These are phyloP conservation scores for Characodon lateralis DNA, from an alignment of 2,797 vertebrate species.

Conservation along the genomic window DNA sequence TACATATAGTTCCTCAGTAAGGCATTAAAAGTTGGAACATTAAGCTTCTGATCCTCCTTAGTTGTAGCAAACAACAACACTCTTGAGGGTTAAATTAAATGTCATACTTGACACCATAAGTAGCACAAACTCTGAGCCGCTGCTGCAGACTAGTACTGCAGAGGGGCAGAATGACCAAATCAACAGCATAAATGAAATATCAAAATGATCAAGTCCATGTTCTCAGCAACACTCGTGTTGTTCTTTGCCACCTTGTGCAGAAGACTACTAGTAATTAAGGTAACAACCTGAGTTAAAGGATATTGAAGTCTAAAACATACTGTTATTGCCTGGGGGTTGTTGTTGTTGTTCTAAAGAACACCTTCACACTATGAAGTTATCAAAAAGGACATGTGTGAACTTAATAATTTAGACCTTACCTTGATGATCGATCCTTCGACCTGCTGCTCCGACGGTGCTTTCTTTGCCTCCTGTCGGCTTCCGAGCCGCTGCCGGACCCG, in stretches of 20 bases:
- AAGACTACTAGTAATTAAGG: not conserved
- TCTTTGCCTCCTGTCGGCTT: conserved; percentile 44
- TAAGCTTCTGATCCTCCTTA: too few relatives aligned
- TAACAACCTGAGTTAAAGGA: not conserved
- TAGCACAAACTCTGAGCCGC: too few relatives aligned
- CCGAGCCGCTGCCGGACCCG: conserved; percentile 68
- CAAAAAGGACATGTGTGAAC: not conserved
- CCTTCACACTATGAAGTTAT: not conserved
- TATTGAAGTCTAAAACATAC: not conserved
- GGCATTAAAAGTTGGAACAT: too few relatives aligned
- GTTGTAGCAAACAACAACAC: too few relatives aligned
- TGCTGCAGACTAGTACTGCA: too few relatives aligned
- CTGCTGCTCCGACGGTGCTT: conserved; percentile 25
- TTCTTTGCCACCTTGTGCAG: not conserved
- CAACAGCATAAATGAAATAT: too few relatives aligned
- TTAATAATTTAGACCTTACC: conserved; percentile 44
- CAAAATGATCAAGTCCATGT: not conserved
- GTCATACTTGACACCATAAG: too few relatives aligned
- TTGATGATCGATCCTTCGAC: conserved; percentile 64
- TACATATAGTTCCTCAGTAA: not conserved
- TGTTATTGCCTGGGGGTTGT: not conserved
- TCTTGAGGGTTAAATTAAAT: too few relatives aligned
- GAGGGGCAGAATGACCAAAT: too few relatives aligned
- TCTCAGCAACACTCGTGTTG: not conserved
- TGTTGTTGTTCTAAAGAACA: too few relatives aligned